These are phyloP conservation scores for Aegypius monachus DNA, from an alignment of 2,113 vertebrate species.

Conservation along the genomic window DNA sequence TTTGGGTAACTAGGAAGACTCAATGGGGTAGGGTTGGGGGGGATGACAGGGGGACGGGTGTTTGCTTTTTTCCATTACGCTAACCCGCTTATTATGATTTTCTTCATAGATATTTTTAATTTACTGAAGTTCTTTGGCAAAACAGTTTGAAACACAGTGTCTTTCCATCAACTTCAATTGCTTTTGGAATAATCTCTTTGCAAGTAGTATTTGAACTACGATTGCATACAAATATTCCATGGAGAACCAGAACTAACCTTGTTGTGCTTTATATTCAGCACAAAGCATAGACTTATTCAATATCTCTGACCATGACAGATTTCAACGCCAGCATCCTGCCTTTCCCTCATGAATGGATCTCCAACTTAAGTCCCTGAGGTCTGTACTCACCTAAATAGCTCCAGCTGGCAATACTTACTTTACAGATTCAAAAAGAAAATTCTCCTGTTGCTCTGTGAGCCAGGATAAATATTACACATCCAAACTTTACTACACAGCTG, in stretches of 20 bases:
- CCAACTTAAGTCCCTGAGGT: neutral
- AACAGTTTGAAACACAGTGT: neutral
- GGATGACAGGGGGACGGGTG: neutral
- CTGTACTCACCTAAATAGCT: neutral
- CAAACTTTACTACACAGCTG: neutral
- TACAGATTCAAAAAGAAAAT: neutral
- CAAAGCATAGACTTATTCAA: neutral
- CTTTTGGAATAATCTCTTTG: neutral
- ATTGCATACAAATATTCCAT: neutral
- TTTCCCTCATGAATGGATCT: neutral
- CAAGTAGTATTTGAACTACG: neutral
- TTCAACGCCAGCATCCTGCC: neutral
- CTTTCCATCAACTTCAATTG: neutral
- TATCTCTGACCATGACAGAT: neutral
- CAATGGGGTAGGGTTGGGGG: fast-evolving
- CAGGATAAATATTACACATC: neutral
- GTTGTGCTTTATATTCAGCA: neutral
- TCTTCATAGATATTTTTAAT: neutral
- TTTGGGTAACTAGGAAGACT: neutral
- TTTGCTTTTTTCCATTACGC: neutral
- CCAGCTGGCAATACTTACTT: neutral
- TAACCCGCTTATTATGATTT: neutral
- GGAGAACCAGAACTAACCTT: neutral
- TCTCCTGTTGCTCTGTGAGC: neutral
- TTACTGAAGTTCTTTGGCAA: neutral